Evolutionary conservation across 2,113 vertebrate species (phyloP).

Genomic region (Cygnus atratus): DNA sequence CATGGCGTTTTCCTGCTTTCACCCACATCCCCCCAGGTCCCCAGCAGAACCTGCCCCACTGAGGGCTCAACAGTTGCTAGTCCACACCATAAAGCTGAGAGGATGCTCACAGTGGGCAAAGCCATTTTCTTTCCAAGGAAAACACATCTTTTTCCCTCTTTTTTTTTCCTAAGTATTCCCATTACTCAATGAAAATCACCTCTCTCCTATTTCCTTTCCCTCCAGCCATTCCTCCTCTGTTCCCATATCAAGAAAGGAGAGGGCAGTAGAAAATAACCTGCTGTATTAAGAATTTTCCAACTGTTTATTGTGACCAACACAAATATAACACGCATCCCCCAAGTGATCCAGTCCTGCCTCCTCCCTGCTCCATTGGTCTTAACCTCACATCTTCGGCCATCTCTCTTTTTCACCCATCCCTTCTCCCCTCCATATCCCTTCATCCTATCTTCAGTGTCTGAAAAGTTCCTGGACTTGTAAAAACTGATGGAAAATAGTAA

Average conservation of each 20-base stretch:
- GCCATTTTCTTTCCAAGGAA: neutral
- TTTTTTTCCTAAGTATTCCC: neutral
- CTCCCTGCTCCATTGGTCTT: rapidly evolving
- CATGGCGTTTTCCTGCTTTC: rapidly evolving
- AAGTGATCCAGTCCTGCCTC: neutral
- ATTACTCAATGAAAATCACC: neutral
- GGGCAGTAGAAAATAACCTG: neutral
- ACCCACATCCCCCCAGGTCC: neutral
- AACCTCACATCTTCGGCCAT: neutral
- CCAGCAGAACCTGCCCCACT: neutral
- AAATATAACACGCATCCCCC: neutral
- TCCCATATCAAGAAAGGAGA: neutral
- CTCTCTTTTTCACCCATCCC: neutral
- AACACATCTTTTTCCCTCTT: neutral
- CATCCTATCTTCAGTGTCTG: neutral
- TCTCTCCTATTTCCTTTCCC: neutral
- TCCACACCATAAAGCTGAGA: neutral
- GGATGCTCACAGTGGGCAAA: neutral
- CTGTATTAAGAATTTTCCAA: neutral
- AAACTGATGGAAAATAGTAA: neutral
- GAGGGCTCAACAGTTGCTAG: neutral
- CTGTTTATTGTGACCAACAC: neutral
- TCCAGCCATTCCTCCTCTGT: neutral
- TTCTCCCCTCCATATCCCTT: neutral
- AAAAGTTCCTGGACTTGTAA: neutral